Percentiles rank a stretch among this genome's conserved stretches.
These are phyloP conservation scores for Pristionchus japonicus DNA, from an alignment of 2,888 invertebrate genomes.

Conservation along the genomic window DNA sequence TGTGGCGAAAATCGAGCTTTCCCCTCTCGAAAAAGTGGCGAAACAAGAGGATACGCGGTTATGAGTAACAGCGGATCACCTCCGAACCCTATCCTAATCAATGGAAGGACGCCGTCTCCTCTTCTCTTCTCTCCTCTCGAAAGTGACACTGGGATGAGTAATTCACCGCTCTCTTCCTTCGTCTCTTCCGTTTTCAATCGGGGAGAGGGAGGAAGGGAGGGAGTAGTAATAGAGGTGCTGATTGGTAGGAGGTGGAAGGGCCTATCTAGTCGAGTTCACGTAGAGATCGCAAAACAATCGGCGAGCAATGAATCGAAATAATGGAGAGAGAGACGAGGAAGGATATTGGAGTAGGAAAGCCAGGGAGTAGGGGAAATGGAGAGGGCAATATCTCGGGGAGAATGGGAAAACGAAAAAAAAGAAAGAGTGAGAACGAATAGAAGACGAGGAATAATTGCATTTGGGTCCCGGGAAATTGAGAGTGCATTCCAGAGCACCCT, in stretches of 20 bases:
- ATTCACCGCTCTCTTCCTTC: background rate
- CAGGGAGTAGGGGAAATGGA: background rate
- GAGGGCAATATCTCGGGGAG: background rate
- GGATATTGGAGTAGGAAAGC: background rate
- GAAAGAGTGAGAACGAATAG: background rate
- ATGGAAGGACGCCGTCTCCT: background rate
- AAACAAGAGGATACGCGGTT: background rate
- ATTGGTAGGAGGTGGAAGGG: background rate
- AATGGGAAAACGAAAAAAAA: background rate
- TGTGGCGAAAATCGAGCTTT: no score
- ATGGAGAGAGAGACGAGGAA: background rate
- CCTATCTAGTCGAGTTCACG: background rate
- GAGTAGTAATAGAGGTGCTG: background rate
- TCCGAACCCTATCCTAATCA: conserved; percentile 14
- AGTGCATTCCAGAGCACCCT: background rate
- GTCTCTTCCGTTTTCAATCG: background rate
- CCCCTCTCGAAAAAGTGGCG: background rate
- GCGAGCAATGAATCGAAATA: background rate
- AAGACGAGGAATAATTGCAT: background rate
- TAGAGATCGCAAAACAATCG: background rate
- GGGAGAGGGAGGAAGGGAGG: background rate
- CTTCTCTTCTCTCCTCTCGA: background rate
- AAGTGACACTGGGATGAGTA: conserved; percentile 14
- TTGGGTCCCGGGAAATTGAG: background rate
- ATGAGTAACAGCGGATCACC: background rate